A percentile compares a stretch with the other conserved stretches of the same genome.
Conservation (phyloP, 35 echinoderm and acorn worm species). For the Chiridota heheva region DNA sequence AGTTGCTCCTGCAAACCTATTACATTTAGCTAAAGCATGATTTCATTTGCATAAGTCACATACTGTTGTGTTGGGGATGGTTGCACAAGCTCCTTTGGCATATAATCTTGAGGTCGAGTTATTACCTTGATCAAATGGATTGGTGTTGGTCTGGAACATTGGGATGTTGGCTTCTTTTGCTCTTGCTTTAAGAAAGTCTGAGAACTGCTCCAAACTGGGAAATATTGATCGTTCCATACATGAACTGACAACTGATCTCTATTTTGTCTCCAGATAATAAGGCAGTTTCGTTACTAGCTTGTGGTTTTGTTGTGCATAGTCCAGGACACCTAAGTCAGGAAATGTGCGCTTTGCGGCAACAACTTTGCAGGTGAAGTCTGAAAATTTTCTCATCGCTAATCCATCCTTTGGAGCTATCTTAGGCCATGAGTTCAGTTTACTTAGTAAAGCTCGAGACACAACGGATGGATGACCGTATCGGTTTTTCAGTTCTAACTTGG, state of each 20-base stretch:
- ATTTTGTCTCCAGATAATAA: slow-evolving; percentile 40
- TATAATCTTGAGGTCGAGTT: background rate
- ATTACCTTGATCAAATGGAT: slow-evolving; percentile 16
- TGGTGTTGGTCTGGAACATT: background rate
- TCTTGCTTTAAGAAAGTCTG: slow-evolving; percentile 44
- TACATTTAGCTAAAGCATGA: slow-evolving; percentile 35
- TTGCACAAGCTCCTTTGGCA: background rate
- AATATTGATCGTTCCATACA: slow-evolving; percentile 2
- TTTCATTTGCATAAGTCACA: slow-evolving; percentile 46
- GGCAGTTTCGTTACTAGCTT: slow-evolving; percentile 75
- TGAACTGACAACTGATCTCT: slow-evolving; percentile 24
- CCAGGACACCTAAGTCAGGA: slow-evolving; percentile 32
- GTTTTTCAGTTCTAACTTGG: slow-evolving; percentile 31
- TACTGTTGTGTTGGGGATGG: background rate
- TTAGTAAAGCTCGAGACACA: slow-evolving; percentile 47
- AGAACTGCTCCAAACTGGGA: slow-evolving; percentile 51
- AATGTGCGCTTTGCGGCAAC: slow-evolving; percentile 31
- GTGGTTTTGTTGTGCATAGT: slow-evolving; percentile 66
- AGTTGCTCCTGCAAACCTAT: slow-evolving; percentile 12
- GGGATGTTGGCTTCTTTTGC: slow-evolving; percentile 63
- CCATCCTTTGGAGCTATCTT: slow-evolving; percentile 57
- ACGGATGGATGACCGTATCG: slow-evolving; percentile 73
- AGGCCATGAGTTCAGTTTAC: slow-evolving; percentile 55
- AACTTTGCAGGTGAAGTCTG: slow-evolving; percentile 57
- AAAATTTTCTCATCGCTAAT: slow-evolving; percentile 40